Percentiles rank a stretch among this genome's conserved stretches.
phyloP scores from a whole-genome alignment of 1,140 invertebrate species.

The Micrasema minimum region DNA sequence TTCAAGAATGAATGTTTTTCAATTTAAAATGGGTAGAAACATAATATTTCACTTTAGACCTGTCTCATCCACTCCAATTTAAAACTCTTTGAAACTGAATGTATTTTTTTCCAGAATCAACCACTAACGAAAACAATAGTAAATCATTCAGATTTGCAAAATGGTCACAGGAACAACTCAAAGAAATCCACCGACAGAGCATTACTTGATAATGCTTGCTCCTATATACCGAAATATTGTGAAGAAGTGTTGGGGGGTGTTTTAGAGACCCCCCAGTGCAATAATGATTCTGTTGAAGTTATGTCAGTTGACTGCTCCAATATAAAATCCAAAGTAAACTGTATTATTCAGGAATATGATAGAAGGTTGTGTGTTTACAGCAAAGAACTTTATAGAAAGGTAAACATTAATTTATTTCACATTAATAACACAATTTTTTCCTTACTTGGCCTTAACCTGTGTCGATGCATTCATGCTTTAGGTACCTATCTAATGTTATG shows the following conservation, averaged over 20 bases:
- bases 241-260: slow-evolving; percentile 1
- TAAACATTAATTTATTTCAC: slow-evolving; percentile 17
- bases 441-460: no score
- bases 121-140: no score
- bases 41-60: no score
- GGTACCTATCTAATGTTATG: no score
- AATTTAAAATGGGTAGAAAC: no score
- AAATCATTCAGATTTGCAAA: no score
- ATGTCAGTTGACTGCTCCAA: slow-evolving; percentile 37
- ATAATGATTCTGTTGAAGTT: slow-evolving; percentile 22
- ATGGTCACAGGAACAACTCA: background rate
- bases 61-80: no score
- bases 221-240: slow-evolving; percentile 18
- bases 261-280: slow-evolving; percentile 25
- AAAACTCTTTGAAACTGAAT: no score
- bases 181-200: slow-evolving; percentile 23
- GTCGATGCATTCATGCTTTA: no score
- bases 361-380: slow-evolving; percentile 18
- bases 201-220: slow-evolving; percentile 40
- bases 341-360: slow-evolving; percentile 21
- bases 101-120: no score
- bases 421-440: no score
- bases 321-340: slow-evolving; percentile 9
- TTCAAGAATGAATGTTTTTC: no score
- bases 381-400: slow-evolving; percentile 26